Evolutionary conservation across 1,140 invertebrate genomes (phyloP).

Genomic region (Phymorhynchus buccinoides): DNA sequence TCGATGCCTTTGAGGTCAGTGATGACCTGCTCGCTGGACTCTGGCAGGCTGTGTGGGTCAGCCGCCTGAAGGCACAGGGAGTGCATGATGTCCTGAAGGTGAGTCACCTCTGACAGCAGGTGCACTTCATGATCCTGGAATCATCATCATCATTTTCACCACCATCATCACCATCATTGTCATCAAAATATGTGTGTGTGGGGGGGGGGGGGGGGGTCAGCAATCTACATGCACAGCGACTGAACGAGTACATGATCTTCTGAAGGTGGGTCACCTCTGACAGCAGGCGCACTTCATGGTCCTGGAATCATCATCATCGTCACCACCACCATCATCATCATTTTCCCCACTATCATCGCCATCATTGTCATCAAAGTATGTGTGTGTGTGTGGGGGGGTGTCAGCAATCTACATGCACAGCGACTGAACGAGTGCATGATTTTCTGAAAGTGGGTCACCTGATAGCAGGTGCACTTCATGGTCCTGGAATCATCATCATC

Average conservation of each 20-base stretch:
- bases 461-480: slow-evolving; percentile 93
- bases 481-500: too few species aligned
- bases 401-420: slow-evolving; percentile 85
- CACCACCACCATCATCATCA: too few species aligned
- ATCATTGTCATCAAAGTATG: too few species aligned
- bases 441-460: slow-evolving; percentile 88
- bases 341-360: too few species aligned
- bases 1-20: slow-evolving; percentile 79
- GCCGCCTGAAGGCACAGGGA: slow-evolving; percentile 84
- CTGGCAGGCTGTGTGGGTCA: slow-evolving; percentile 84
- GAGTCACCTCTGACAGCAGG: slow-evolving; percentile 91
- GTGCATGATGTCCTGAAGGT: slow-evolving; percentile 88
- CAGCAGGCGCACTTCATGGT: slow-evolving; percentile 92
- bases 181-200: too few species aligned
- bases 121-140: slow-evolving; percentile 92
- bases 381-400: slow-evolving; percentile 83
- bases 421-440: slow-evolving; percentile 86
- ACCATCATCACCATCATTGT: too few species aligned
- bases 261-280: slow-evolving; percentile 91
- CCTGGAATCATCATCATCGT: too few species aligned
- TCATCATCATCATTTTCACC: too few species aligned
- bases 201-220: slow-evolving; percentile 84
- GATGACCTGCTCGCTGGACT: slow-evolving; percentile 89
- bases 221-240: slow-evolving; percentile 84
- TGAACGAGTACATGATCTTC: slow-evolving; percentile 87